These are phyloP conservation scores for Vultur gryphus DNA, from an alignment of 2,797 vertebrate genomes.

Conservation along the genomic window DNA sequence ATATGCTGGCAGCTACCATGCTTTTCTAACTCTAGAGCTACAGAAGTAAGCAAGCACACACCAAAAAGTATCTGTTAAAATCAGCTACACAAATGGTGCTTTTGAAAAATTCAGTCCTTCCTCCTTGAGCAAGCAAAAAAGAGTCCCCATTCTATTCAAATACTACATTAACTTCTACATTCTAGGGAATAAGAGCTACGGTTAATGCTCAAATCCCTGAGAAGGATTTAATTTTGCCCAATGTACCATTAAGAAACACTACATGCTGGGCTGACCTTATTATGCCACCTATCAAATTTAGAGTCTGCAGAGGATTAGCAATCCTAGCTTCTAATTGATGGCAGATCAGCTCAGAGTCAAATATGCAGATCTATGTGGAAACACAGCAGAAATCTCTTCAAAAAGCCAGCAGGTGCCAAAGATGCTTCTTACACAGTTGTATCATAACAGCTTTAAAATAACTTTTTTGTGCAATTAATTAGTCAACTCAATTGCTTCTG, in stretches of 20 bases:
- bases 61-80: neutral
- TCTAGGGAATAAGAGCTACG: neutral
- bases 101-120: neutral
- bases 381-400: constrained; percentile 9
- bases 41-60: neutral
- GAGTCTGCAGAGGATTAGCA: constrained; percentile 51
- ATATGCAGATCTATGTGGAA: neutral
- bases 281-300: constrained; percentile 52
- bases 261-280: constrained; percentile 35
- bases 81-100: neutral
- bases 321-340: constrained; percentile 39
- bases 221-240: constrained; percentile 28
- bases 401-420: constrained; percentile 20
- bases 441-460: neutral
- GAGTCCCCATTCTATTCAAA: neutral
- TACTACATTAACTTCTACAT: neutral
- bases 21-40: neutral
- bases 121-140: neutral
- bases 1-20: neutral
- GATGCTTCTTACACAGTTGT: neutral
- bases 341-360: constrained; percentile 20
- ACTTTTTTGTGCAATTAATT: neutral
- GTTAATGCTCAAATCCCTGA: constrained; percentile 19
- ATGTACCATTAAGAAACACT: constrained; percentile 8
- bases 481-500: constrained; percentile 14